phyloP scores from a whole-genome alignment of 2,888 invertebrate species.

The Ectropis crepuscularia region DNA sequence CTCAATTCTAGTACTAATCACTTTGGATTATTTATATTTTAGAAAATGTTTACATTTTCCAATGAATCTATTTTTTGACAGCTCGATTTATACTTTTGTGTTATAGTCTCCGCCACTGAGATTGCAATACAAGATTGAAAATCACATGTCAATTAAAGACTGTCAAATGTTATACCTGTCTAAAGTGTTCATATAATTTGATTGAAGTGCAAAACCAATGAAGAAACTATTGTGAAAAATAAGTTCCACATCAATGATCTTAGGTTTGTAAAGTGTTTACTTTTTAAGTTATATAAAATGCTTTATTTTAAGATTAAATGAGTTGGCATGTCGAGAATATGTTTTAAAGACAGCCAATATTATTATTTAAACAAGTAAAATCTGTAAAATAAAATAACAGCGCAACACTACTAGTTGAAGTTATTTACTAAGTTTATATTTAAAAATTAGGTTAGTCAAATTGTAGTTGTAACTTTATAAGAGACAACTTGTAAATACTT shows the following conservation, averaged over 20 bases:
- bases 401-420: conserved; percentile 30
- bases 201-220: conserved; percentile 65
- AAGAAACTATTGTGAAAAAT: conserved; percentile 36
- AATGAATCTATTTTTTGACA: conserved; percentile 48
- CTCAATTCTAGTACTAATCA: conserved; percentile 58
- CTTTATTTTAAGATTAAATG: conserved; percentile 29
- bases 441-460: conserved; percentile 18
- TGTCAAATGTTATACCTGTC: conserved; percentile 64
- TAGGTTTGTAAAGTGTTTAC: conserved; percentile 27
- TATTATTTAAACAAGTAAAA: conserved; percentile 24
- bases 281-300: conserved; percentile 24
- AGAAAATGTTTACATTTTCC: conserved; percentile 69
- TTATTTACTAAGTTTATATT: conserved; percentile 32
- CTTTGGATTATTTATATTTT: conserved; percentile 77
- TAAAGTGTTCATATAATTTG: conserved; percentile 60
- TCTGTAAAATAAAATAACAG: conserved; percentile 27
- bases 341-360: conserved; percentile 63
- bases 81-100: conserved; percentile 49
- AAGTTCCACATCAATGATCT: conserved; percentile 52
- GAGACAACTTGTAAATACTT: conserved; percentile 37
- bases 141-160: conserved; percentile 73
- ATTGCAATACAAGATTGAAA: conserved; percentile 42
- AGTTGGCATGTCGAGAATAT: conserved; percentile 63
- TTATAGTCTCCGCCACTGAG: conserved; percentile 57
- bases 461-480: conserved; percentile 32